Percentiles rank a stretch among this genome's conserved stretches.
Evolutionary conservation across 1,140 invertebrate genomes (phyloP).

Genomic region (Melipona quadrifasciata): DNA sequence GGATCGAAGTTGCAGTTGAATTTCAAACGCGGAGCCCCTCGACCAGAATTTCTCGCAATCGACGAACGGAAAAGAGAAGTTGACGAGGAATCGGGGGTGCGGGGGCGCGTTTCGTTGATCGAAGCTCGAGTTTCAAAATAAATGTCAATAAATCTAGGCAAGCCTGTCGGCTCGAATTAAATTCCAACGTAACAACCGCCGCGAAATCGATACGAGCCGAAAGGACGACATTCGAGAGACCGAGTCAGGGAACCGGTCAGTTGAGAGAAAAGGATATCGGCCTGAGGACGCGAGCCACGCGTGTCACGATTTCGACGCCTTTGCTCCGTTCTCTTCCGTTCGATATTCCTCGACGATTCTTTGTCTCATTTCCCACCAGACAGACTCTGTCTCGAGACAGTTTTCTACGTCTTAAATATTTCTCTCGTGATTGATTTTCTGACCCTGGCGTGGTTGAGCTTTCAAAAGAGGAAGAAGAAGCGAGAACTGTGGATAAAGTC

Average conservation of each 20-base stretch:
- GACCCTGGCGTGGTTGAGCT: not conserved
- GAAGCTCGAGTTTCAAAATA: slow-evolving; percentile 72
- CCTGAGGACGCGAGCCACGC: not conserved
- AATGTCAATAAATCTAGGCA: slow-evolving; percentile 73
- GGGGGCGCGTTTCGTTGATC: slow-evolving; percentile 37
- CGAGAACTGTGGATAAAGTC: too few species aligned
- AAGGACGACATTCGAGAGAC: slow-evolving; percentile 50
- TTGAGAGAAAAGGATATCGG: not conserved
- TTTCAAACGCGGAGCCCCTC: too few species aligned
- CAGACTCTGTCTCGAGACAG: not conserved
- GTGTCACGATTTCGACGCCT: slow-evolving; percentile 35
- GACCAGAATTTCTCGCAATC: too few species aligned
- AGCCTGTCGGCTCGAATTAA: slow-evolving; percentile 68
- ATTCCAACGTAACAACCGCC: slow-evolving; percentile 59
- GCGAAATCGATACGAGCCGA: slow-evolving; percentile 70
- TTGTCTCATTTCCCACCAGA: not conserved
- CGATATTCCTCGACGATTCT: not conserved
- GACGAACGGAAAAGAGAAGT: not conserved
- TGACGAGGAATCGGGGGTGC: slow-evolving; percentile 27
- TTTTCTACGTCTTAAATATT: not conserved
- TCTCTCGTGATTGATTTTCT: not conserved
- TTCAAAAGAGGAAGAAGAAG: not conserved
- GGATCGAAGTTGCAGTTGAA: not conserved
- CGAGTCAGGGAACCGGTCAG: not conserved
- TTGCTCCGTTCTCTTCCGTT: not conserved